Evolutionary conservation across 2,113 vertebrate species (phyloP).

Genomic region (Hyperopisus bebe): DNA sequence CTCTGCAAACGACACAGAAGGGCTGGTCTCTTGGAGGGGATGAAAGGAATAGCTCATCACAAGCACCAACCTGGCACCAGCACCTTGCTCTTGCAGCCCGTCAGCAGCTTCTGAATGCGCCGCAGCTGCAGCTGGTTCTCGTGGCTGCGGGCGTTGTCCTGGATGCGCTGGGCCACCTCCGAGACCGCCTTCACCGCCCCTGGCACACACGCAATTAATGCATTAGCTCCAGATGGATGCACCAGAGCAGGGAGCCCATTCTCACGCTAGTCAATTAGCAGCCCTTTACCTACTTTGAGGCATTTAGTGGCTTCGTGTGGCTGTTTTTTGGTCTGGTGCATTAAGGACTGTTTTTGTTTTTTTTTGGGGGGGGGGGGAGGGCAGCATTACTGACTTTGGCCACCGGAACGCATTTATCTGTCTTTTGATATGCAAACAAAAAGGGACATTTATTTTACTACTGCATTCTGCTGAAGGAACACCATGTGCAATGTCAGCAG

Average conservation of each 20-base stretch:
- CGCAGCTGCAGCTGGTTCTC: constrained; percentile 80
- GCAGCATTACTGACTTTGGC: neutral
- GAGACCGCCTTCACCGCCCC: constrained; percentile 53
- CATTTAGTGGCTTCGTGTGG: neutral
- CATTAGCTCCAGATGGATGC: neutral
- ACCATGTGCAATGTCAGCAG: neutral
- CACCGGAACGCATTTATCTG: neutral
- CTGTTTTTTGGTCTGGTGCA: neutral
- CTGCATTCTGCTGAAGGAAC: neutral
- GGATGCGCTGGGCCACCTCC: constrained; percentile 56
- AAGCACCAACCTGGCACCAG: constrained; percentile 80
- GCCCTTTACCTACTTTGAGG: neutral
- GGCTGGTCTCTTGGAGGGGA: constrained; percentile 59
- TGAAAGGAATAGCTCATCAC: constrained; percentile 85
- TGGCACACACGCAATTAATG: constrained; percentile 40
- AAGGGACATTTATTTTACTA: neutral
- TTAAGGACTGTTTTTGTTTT: neutral
- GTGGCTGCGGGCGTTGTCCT: constrained; percentile 62
- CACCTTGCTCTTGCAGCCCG: constrained; percentile 74
- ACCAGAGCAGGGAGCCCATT: neutral
- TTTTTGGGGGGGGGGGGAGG: neutral
- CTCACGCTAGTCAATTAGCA: constrained; percentile 1
- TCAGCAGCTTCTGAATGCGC: constrained; percentile 78
- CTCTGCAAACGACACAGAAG: constrained; percentile 18
- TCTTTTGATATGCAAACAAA: neutral